These are phyloP conservation scores for Labroides dimidiatus DNA, from an alignment of 2,797 vertebrate species.

Conservation along the genomic window DNA sequence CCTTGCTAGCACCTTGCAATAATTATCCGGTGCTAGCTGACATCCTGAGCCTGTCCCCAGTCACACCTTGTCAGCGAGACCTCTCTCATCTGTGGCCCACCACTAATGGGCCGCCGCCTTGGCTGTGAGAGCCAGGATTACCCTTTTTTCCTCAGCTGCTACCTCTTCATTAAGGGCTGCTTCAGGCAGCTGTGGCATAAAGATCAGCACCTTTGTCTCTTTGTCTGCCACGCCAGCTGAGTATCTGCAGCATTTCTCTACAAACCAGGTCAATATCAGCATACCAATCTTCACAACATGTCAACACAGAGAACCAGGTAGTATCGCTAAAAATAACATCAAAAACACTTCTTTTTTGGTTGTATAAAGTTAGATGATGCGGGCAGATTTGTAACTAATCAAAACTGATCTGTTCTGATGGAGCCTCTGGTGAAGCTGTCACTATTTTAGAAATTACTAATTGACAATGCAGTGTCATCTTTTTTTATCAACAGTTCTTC, in stretches of 20 bases:
- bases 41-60: slow-evolving; percentile 45
- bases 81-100: slow-evolving; percentile 45
- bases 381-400: too few relatives aligned
- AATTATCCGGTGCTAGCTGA: slow-evolving; percentile 63
- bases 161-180: slow-evolving; percentile 71
- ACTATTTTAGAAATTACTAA: too few relatives aligned
- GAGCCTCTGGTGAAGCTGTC: too few relatives aligned
- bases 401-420: too few relatives aligned
- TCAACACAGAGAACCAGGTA: too few relatives aligned
- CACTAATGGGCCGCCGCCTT: slow-evolving; percentile 65
- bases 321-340: too few relatives aligned
- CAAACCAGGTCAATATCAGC: slow-evolving; percentile 20
- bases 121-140: slow-evolving; percentile 62
- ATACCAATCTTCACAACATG: neutral
- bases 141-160: slow-evolving; percentile 63
- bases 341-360: too few relatives aligned
- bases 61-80: slow-evolving; percentile 60
- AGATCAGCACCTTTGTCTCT: slow-evolving; percentile 60
- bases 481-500: too few relatives aligned
- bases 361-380: too few relatives aligned
- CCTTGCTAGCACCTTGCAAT: slow-evolving; percentile 43
- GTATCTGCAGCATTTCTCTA: slow-evolving; percentile 24
- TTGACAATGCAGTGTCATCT: too few relatives aligned
- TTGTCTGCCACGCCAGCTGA: slow-evolving; percentile 50
- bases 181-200: slow-evolving; percentile 45